phyloP scores from a whole-genome alignment of 2,888 invertebrate genomes.

The Eucriotettix oculatus region DNA sequence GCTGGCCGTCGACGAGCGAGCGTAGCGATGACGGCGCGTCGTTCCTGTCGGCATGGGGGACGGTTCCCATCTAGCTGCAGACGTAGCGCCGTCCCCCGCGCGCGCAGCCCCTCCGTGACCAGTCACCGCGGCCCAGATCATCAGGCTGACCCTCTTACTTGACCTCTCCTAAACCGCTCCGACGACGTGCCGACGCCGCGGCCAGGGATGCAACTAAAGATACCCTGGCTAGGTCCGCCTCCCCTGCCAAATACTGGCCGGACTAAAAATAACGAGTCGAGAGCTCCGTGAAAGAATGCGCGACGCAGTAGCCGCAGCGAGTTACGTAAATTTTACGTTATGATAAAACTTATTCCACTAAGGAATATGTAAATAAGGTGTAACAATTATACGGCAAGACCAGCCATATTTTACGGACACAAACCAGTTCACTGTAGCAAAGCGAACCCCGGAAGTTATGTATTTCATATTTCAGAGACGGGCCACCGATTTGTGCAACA shows the following conservation, averaged over 20 bases:
- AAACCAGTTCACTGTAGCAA: no score
- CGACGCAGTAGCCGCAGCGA: slow-evolving; percentile 9
- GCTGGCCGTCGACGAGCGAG: slow-evolving; percentile 52
- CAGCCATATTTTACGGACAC: no score
- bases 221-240: slow-evolving; percentile 14
- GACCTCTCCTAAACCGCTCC: slow-evolving; percentile 11
- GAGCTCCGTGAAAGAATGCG: slow-evolving; percentile 10
- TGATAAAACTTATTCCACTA: background rate
- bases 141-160: background rate
- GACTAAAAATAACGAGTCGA: slow-evolving; percentile 44
- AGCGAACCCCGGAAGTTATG: no score
- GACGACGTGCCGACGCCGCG: slow-evolving; percentile 18
- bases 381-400: no score
- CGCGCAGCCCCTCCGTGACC: slow-evolving; percentile 1
- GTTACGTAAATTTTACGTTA: background rate
- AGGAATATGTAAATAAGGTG: background rate
- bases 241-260: slow-evolving; percentile 46
- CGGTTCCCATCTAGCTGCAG: slow-evolving; percentile 13
- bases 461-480: no score
- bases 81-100: slow-evolving; percentile 13
- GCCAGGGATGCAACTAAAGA: slow-evolving; percentile 21
- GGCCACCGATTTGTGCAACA: no score
- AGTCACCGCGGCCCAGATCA: background rate
- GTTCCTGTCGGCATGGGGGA: slow-evolving; percentile 19
- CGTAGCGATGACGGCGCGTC: slow-evolving; percentile 40